phyloP scores from a whole-genome alignment of 2,888 invertebrate genomes.

The Cephus sareptanus region DNA sequence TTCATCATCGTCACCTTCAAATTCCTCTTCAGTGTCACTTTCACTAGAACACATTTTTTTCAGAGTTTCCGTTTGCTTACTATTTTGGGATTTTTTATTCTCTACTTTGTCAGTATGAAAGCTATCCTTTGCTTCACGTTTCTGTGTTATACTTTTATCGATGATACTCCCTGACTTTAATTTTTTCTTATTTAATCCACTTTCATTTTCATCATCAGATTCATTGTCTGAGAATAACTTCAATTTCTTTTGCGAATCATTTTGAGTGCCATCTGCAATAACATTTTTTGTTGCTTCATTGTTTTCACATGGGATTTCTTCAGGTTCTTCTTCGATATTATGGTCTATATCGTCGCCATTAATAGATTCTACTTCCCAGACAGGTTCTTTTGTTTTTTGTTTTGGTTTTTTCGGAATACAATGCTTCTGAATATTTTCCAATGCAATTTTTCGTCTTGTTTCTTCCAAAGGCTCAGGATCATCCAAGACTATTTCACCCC shows the following conservation, averaged over 20 bases:
- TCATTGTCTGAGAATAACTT: conserved; percentile 37
- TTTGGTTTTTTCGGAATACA: conserved; percentile 26
- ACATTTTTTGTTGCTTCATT: neutral
- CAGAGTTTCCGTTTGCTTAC: conserved; percentile 11
- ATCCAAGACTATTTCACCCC: conserved; percentile 39
- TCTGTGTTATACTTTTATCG: neutral
- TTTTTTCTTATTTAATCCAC: neutral
- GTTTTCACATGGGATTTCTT: neutral
- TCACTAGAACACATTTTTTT: conserved; percentile 31
- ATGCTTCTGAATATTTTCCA: conserved; percentile 32
- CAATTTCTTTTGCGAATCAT: conserved; percentile 26
- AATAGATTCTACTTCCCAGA: conserved; percentile 32
- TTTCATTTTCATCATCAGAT: conserved; percentile 13
- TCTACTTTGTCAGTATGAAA: neutral
- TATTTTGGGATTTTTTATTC: neutral
- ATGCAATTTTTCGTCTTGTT: conserved; percentile 34
- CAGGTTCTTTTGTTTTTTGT: conserved; percentile 18
- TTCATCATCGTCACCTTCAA: conserved; percentile 30
- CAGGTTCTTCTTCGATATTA: conserved; percentile 20
- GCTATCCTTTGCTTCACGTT: conserved; percentile 1
- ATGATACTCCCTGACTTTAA: neutral
- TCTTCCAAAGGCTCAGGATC: conserved; percentile 31
- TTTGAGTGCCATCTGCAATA: neutral
- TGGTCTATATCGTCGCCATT: conserved; percentile 25
- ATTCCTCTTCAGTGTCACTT: conserved; percentile 34